Conservation (phyloP, 2,888 invertebrate genomes). For the Lobophora halterata region DNA sequence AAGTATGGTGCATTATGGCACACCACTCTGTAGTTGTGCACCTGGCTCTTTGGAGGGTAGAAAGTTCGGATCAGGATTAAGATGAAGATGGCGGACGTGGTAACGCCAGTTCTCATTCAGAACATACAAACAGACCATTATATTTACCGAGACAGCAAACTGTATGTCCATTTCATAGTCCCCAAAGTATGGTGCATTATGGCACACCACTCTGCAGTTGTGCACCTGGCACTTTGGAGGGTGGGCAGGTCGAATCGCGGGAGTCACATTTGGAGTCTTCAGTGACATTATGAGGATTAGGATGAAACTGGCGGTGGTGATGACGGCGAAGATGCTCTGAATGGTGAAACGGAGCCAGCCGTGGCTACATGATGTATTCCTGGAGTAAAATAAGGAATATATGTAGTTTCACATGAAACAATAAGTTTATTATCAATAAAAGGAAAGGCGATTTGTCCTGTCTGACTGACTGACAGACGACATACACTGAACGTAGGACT, state of each 20-base stretch:
- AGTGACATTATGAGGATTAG: slow-evolving; percentile 57
- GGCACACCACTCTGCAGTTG: slow-evolving; percentile 52
- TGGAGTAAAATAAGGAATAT: slow-evolving; percentile 23
- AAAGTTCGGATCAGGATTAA: slow-evolving; percentile 59
- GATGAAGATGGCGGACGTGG: slow-evolving; percentile 62
- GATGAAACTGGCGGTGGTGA: slow-evolving; percentile 62
- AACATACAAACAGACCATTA: background rate
- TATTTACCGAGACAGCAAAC: slow-evolving; percentile 48
- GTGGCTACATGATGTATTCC: slow-evolving; percentile 61
- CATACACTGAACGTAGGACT: too few species aligned
- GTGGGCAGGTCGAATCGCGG: background rate
- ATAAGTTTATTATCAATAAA: too few species aligned
- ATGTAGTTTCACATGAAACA: too few species aligned
- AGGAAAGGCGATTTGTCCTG: too few species aligned
- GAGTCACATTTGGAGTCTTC: slow-evolving; percentile 26
- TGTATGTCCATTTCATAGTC: slow-evolving; percentile 48
- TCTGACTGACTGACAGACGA: too few species aligned
- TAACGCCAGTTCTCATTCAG: slow-evolving; percentile 10
- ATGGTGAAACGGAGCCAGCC: slow-evolving; percentile 61
- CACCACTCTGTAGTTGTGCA: too few species aligned
- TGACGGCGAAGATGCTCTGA: slow-evolving; percentile 55
- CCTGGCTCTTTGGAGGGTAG: too few species aligned
- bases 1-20: too few species aligned
- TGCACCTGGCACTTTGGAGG: slow-evolving; percentile 36
- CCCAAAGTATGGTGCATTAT: slow-evolving; percentile 42